Evolutionary conservation across 2,888 invertebrate species (phyloP), one percentile per base, ranked within the genome.

Genomic region (Xestoiulus laeticollis): DNA sequence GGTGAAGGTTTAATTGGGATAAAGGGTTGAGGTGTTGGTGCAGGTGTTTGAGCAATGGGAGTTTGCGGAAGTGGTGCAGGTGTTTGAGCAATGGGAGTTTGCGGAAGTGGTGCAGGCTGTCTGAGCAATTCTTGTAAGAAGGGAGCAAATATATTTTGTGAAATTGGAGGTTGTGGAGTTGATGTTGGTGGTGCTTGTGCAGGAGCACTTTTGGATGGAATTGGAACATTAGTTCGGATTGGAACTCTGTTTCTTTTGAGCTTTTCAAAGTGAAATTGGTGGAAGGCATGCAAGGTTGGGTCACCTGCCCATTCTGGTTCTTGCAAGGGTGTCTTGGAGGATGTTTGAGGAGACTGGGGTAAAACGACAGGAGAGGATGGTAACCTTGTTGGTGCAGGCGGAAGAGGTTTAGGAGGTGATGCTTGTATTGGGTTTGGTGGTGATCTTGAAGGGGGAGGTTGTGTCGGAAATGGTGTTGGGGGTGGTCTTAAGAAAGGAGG

Each of bases 201-300:
- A 3, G 68, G 22, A 68, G 10, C 26, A 26, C 8, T 14, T 32
- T 32, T n/a, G 14, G 4, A 19, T 14, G 14, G 3, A 14, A 14
- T 22, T 30, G 78, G 12, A 26, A 78, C 14, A n/a, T 22, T 78
- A 5, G 30, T 78, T 78, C 30, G 78, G 78, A 78, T 14, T 12
- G 30, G 78, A 14, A 26, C 30, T 30, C 78, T 78, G 78, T 8
- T 78, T 22, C 78, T 26, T 14, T 78, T 78, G 26, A 14, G 78
- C 78, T 78, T 78, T 85, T 90, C 89, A 87, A 87, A 90, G 78
- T 90, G 90, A 85, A 89, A 90, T 48, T 88, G 90, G 85, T 90
- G 90, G 88, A 90, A 90, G 43, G 90, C 89, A 68, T 90, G 90
- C 38, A 87, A 88, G 12, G 89, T 87, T 22, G 89, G 87, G 78